Conservation (phyloP, 2,797 vertebrate genomes). For the Pangasius larnaudii region DNA sequence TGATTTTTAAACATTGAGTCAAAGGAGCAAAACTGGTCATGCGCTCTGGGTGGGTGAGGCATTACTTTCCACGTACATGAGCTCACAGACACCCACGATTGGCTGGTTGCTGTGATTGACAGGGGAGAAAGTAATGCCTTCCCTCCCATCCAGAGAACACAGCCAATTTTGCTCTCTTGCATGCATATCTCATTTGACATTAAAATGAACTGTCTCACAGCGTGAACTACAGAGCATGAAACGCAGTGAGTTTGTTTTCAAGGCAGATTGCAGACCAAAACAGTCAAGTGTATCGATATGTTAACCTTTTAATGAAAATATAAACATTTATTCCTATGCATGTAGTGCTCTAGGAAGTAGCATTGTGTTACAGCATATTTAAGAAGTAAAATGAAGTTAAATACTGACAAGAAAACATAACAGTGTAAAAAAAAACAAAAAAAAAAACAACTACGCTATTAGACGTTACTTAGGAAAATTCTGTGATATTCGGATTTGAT, state of each 20-base stretch:
- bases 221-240: not conserved
- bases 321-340: not conserved
- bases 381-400: not conserved
- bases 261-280: not conserved
- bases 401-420: not conserved
- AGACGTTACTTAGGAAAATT: not conserved
- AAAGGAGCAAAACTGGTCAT: not conserved
- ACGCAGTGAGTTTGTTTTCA: not conserved
- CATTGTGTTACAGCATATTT: not conserved
- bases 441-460: not conserved
- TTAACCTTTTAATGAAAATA: not conserved
- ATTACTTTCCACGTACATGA: not conserved
- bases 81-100: not conserved
- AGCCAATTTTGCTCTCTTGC: not conserved
- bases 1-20: not conserved
- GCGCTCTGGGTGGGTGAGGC: not conserved
- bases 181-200: constrained; percentile 6
- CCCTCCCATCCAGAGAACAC: not conserved
- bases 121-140: not conserved
- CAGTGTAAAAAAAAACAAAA: not conserved
- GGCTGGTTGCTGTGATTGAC: not conserved
- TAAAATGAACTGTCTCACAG: not conserved
- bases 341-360: not conserved
- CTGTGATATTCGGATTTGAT: not conserved
- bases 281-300: not conserved